These are phyloP conservation scores for Dicaeum eximium DNA, from an alignment of 2,113 vertebrate species.

Conservation along the genomic window DNA sequence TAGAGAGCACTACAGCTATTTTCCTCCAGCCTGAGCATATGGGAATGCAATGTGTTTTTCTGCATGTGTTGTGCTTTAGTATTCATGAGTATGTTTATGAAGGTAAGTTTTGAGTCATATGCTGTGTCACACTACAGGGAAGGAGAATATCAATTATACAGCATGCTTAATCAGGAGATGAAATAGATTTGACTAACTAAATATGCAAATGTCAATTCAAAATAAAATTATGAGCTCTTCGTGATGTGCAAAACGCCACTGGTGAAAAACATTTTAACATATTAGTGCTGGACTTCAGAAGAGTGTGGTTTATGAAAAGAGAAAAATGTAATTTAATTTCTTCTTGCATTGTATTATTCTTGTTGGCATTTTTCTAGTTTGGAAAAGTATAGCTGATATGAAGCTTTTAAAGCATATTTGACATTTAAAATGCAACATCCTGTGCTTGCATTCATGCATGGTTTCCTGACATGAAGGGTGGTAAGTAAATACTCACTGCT, in stretches of 20 bases:
- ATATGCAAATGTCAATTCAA: slow-evolving; percentile 2
- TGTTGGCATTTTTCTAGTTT: not conserved
- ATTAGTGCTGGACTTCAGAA: not conserved
- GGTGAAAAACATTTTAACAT: not conserved
- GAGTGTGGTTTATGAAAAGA: not conserved
- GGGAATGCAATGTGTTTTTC: not conserved
- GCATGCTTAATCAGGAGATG: slow-evolving; percentile 25
- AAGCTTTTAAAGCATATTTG: not conserved
- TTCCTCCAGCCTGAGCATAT: not conserved
- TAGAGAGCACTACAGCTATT: not conserved
- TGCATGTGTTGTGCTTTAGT: not conserved
- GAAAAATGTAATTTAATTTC: not conserved
- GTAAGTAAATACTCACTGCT: not conserved
- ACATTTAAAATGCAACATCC: slow-evolving; percentile 18
- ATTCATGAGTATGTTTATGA: not conserved
- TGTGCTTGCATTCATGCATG: not conserved
- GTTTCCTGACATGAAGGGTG: not conserved
- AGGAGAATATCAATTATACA: slow-evolving; percentile 7
- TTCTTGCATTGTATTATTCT: not conserved
- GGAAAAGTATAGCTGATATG: not conserved
- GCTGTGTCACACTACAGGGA: slow-evolving; percentile 19
- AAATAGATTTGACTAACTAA: slow-evolving; percentile 43
- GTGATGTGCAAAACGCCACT: not conserved
- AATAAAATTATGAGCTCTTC: slow-evolving; percentile 12
- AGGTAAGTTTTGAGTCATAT: slow-evolving; percentile 5